These are phyloP conservation scores for Latrodectus hesperus DNA, from an alignment of 2,888 invertebrate genomes.

Conservation along the genomic window DNA sequence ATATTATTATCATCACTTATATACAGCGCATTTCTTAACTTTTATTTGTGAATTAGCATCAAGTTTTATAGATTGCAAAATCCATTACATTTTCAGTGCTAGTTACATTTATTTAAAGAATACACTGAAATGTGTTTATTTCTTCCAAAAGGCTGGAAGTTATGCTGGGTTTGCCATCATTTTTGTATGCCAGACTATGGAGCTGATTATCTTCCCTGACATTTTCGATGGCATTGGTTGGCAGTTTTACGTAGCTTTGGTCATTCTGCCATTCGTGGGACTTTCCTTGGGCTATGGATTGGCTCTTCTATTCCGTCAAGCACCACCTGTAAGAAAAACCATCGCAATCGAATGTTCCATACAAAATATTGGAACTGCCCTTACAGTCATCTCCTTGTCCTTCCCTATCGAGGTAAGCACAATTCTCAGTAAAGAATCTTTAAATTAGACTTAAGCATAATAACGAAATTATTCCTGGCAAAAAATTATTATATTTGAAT, in stretches of 20 bases:
- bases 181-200: constrained; percentile 72
- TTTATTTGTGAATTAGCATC: no score
- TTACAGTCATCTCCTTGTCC: constrained; percentile 73
- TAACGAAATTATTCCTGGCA: no score
- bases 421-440: no score
- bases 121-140: no score
- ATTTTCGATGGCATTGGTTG: constrained; percentile 72
- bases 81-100: no score
- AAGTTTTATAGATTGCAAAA: no score
- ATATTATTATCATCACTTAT: no score
- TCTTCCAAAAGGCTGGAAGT: constrained; percentile 70
- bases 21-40: no score
- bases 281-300: constrained; percentile 72
- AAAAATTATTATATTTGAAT: no score
- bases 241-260: constrained; percentile 72
- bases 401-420: constrained; percentile 71
- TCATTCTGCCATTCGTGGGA: constrained; percentile 72
- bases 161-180: constrained; percentile 72
- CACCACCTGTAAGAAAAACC: constrained; percentile 72
- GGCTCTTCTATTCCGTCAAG: constrained; percentile 72
- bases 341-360: constrained; percentile 74
- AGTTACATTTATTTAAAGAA: no score
- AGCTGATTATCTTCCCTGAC: constrained; percentile 73
- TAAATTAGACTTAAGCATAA: no score
- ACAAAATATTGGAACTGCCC: constrained; percentile 74